phyloP scores from a whole-genome alignment of 30 jellyfish, hydroid and myxozoan species.

The Morbakka virulenta region DNA sequence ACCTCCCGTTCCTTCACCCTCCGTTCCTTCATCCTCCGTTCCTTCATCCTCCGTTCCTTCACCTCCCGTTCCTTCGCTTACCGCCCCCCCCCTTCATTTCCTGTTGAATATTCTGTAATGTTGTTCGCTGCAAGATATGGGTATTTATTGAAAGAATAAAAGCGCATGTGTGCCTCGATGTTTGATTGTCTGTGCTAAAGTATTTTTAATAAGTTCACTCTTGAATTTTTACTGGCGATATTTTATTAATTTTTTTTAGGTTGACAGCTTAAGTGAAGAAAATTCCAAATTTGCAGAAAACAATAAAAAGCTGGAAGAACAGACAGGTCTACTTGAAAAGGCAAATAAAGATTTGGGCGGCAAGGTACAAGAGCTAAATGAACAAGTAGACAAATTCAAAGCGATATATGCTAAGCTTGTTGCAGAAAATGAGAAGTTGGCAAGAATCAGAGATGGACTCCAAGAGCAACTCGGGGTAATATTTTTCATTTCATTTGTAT shows the following conservation, averaged over 20 bases:
- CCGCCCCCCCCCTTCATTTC: no score
- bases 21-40: no score
- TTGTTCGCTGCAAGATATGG: no score
- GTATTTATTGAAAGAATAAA: no score
- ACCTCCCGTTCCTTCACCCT: no score
- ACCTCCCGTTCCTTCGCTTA: no score
- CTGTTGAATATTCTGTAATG: no score
- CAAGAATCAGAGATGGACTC: conserved; percentile 86
- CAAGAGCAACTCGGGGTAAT: conserved; percentile 83
- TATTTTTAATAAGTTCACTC: no score
- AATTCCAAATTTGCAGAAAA: conserved; percentile 82
- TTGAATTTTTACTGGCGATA: no score
- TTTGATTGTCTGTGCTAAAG: no score
- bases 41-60: no score
- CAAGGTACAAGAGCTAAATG: conserved; percentile 77
- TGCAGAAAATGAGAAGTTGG: conserved; percentile 84
- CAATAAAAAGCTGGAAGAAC: conserved; percentile 71
- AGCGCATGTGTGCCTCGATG: no score
- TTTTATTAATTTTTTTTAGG: conserved; percentile 56
- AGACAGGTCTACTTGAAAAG: conserved; percentile 64
- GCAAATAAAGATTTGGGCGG: conserved; percentile 68
- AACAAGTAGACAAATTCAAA: conserved; percentile 80
- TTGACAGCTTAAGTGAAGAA: conserved; percentile 66
- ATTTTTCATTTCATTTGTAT: not conserved
- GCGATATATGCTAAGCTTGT: conserved; percentile 73